Evolutionary conservation across 2,888 invertebrate genomes (phyloP).

Genomic region (Caenorhabditis macrosperma): DNA sequence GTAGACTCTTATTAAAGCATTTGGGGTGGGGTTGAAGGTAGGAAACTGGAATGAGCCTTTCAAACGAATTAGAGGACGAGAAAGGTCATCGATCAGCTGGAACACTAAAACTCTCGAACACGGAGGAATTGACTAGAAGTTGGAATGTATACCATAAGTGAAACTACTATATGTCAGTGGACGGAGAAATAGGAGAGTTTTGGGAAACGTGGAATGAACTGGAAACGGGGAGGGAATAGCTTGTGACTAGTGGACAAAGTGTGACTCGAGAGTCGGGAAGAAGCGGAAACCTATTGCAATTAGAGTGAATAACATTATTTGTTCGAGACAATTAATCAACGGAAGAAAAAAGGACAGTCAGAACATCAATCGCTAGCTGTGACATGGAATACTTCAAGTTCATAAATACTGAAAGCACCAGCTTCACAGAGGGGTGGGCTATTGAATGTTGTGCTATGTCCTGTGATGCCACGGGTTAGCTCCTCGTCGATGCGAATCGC

Average conservation of each 20-base stretch:
- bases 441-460: constrained; percentile 74
- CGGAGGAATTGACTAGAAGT: constrained; percentile 49
- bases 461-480: constrained; percentile 74
- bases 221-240: not conserved
- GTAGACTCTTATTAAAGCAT: constrained; percentile 41
- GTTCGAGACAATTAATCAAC: not conserved
- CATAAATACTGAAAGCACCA: constrained; percentile 73
- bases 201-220: not conserved
- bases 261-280: too few species aligned
- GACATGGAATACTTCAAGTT: constrained; percentile 74
- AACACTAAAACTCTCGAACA: constrained; percentile 41
- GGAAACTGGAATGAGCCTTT: constrained; percentile 26
- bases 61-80: constrained; percentile 14
- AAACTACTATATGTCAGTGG: constrained; percentile 24
- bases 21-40: constrained; percentile 11
- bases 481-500: constrained; percentile 79
- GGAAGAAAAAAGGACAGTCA: constrained; percentile 4
- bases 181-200: not conserved
- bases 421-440: constrained; percentile 72
- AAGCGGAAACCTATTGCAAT: constrained; percentile 39
- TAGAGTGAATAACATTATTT: not conserved
- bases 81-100: constrained; percentile 3
- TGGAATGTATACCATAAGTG: constrained; percentile 50
- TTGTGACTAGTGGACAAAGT: too few species aligned
- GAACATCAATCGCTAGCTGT: constrained; percentile 36